Evolutionary conservation across 2,797 vertebrate species (phyloP), one percentile per base, ranked within the genome.

Genomic region (Muscicapa comitata): DNA sequence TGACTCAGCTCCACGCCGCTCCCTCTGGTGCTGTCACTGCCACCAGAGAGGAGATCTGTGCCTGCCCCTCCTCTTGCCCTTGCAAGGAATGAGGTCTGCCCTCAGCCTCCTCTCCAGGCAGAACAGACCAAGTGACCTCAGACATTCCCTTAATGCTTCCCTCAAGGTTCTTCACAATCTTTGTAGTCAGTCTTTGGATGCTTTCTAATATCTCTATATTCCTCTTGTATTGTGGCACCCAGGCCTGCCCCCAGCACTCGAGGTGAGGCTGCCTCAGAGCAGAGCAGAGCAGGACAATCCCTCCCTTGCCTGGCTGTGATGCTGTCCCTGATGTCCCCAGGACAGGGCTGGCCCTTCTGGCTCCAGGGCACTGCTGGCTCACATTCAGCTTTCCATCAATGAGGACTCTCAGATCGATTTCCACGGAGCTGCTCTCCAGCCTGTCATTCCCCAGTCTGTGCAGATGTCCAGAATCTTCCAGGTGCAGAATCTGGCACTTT

Each of bases 211-310:
- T 7, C 11, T 77, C n/a, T 26, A 3, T 31, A 9, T 5, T 21
- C 5, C 40, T 38, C 7, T 23, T 38, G 3, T 24, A 23, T 19
- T 21, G 1, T 31, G 7, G 24, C 23, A 10, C 4, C 2, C 71
- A 50, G 5, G 51, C 18, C 8, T 51, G 9, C 3, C 13, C n/a
- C 24, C 13, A 57, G 33, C 7, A 38, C 29, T 31, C 0, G 1
- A 45, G n/a, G 11, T 13, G 50, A 70, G 28, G n/a, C 20, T 0
- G 0, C 2, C 3, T 1, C 42, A 57, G 20, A 0, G 0, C 55
- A 33, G 50, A 23, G n/a, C n/a, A 70, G 50, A 51, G 37, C 2
- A 1, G 57, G 37, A 43, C 17, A 65, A 26, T 57, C 23, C 14
- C 10, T 65, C 29, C 51, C 17, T 65, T 38, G 14, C 6, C 57